Conservation (phyloP, 2,888 invertebrate genomes). For the Tholera decimalis region DNA sequence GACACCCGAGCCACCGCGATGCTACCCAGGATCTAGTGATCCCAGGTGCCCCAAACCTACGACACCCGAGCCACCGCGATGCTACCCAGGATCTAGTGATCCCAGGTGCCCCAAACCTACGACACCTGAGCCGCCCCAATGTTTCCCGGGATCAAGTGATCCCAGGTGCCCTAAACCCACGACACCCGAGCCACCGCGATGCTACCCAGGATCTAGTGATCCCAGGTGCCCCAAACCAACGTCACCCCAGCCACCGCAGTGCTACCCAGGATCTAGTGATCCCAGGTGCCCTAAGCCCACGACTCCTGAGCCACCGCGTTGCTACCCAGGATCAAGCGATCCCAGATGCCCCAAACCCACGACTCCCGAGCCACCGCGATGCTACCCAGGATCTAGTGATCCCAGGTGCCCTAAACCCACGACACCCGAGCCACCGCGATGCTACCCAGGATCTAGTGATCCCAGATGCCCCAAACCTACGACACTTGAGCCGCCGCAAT, state of each 20-base stretch:
- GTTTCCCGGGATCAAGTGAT: slow-evolving; percentile 81
- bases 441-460: slow-evolving; percentile 34
- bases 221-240: slow-evolving; percentile 71
- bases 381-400: slow-evolving; percentile 72
- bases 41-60: slow-evolving; percentile 76
- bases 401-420: slow-evolving; percentile 16
- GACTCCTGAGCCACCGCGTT: slow-evolving; percentile 44
- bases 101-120: slow-evolving; percentile 74
- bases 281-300: background rate
- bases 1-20: slow-evolving; percentile 62
- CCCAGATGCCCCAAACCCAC: slow-evolving; percentile 64
- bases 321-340: slow-evolving; percentile 58
- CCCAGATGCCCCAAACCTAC: slow-evolving; percentile 67
- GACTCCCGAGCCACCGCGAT: slow-evolving; percentile 52
- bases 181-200: slow-evolving; percentile 34
- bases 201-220: slow-evolving; percentile 70
- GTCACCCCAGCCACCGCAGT: background rate
- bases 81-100: slow-evolving; percentile 68
- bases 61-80: slow-evolving; percentile 66
- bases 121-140: slow-evolving; percentile 62
- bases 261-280: background rate
- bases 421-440: background rate
- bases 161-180: slow-evolving; percentile 76
- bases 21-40: slow-evolving; percentile 73
- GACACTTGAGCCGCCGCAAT: slow-evolving; percentile 62